Evolutionary conservation across 2,888 invertebrate species (phyloP), one percentile per base, ranked within the genome.

Genomic region (Rotaria socialis): DNA sequence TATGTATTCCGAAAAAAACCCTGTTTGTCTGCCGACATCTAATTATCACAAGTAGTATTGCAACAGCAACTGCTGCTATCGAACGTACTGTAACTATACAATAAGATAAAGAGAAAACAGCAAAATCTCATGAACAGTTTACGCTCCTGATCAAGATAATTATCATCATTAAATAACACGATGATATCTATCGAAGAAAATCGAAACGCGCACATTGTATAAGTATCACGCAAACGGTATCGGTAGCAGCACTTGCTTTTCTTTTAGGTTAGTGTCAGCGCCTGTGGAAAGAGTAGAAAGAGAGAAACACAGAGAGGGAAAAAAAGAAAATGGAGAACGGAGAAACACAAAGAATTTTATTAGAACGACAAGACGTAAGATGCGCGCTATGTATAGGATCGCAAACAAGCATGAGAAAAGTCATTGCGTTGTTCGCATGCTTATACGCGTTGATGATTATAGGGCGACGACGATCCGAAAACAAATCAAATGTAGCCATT

Each of bases 401-500:
- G 67, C 16, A 35, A 67, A 35, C 14, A 5, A 67, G 67, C 35
- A 67, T 35, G 7, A 41, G 67, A 7, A 67, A 67, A 67, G 67
- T 19, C 67, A 35, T 35, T 67, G 67, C 16, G 35, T 67, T 67
- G 67, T 67, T 67, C 27, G 67, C 67, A 67, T 56, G 56, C 24
- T 56, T 56, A 67, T 24, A 67, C 35, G 67, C 67, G 35, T 67
- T 67, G 67, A 67, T 67, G 35, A 67, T 67, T 35, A 67, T 67
- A 67, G 67, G 67, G 14, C 67, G 67, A 27, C 67, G 67, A 67
- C 35, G 35, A 67, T 52, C 67, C 27, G 67, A 80, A 80, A 80
- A 47, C 80, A 80, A 80, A 80, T 80, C 80, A 80, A 80, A 80
- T 80, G 80, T 80, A 80, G 80, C 80, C n/a, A 80, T 47, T 47